Evolutionary conservation across 2,113 vertebrate species (phyloP).

Genomic region (Terrapene triunguis): DNA sequence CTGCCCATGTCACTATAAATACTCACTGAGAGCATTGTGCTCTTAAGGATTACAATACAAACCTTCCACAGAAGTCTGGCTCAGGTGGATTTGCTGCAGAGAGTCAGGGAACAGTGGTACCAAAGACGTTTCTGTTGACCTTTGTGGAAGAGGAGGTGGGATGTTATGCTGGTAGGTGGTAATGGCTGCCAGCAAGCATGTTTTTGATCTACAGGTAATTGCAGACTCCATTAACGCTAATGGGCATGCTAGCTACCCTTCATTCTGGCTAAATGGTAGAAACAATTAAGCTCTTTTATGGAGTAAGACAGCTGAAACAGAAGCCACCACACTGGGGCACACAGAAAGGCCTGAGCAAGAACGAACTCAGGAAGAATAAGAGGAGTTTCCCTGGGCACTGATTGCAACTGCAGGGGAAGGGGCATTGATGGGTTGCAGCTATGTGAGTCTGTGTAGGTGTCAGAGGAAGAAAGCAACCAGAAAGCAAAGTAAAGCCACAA

Average conservation of each 20-base stretch:
- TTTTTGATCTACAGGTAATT: no score
- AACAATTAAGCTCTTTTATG: neutral
- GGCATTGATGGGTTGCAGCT: neutral
- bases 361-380: neutral
- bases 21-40: no score
- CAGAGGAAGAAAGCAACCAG: neutral
- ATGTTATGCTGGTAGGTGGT: no score
- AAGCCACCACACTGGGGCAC: neutral
- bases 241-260: neutral
- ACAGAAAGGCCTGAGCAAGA: neutral
- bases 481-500: neutral
- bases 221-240: no score
- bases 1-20: no score
- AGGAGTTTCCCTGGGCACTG: neutral
- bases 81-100: no score
- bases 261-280: neutral
- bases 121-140: neutral
- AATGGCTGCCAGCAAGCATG: no score
- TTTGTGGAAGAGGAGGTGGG: no score
- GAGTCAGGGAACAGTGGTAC: no score
- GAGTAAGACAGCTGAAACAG: neutral
- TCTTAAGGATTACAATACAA: no score
- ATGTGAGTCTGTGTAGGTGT: neutral
- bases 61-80: no score
- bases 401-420: neutral